Base-by-base conservation (phyloP, 2,888 invertebrate species). In the Protophormia terraenovae region DNA sequence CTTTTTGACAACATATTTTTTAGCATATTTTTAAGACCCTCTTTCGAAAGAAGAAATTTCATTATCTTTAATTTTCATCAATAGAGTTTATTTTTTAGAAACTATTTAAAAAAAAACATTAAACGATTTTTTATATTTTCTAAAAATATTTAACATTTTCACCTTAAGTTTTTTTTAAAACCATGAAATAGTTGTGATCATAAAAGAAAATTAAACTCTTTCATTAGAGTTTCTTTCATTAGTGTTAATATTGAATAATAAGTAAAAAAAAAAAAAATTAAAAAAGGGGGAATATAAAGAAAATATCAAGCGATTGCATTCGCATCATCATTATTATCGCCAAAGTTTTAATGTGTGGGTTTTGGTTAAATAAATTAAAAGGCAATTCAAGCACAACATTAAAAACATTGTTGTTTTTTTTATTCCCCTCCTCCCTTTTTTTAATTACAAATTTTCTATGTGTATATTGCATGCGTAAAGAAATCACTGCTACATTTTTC, bases 401-500 rank as follows among this genome's bases (percentile, higher is more conserved):
- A 29, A 41, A 76, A 24, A 19, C 27, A 12, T 19, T 24, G 32
- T 16, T 76, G 58, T 29, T 73, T 76, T 67, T 32, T 58, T 24
- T 32, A 24, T 45, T 66, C 8, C 12, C 60, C 66, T 38, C 7
- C 22, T 22, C 14, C 16, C 27, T 24, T 19, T 19, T 50, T 72
- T 24, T 19, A 35, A 10, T 29, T 22, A 14, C 16, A 78, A 16
- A 60, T 32, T 38, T 29, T 45, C 16, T 38, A 45, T 19, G 35
- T 27, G 10, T 16, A n/a, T 62, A 50, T 71, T 81, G 83, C 81
- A 75, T 84, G 81, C 55, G 78, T 71, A 50, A 67, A 62, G 27
- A 53, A 87, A 72, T 79, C 83, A 87, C 84, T 88, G 88, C 88
- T 87, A 87, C 87, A 88, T 88, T 82, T 87, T 89, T 89, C 88